Conservation (phyloP, 2,113 vertebrate genomes). For the Laticauda laticaudata region DNA sequence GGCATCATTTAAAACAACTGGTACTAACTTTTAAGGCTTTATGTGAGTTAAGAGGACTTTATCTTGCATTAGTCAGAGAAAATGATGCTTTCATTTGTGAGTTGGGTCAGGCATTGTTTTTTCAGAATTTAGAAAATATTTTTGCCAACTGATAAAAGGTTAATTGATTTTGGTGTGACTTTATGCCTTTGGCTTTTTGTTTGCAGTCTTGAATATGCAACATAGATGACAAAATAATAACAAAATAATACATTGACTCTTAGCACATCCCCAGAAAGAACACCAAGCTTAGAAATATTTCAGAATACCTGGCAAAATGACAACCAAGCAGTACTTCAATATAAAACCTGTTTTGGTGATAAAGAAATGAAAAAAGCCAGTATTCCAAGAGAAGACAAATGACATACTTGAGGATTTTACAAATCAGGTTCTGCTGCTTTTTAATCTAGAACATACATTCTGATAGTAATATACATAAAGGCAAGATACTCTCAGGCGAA, state of each 20-base stretch:
- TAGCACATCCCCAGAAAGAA: not conserved
- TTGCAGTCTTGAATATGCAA: not conserved
- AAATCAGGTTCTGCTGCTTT: constrained; percentile 60
- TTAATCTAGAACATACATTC: not conserved
- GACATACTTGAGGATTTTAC: constrained; percentile 36
- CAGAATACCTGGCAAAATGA: constrained; percentile 27
- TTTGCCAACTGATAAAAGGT: not conserved
- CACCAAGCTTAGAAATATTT: constrained; percentile 1
- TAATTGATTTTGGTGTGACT: not conserved
- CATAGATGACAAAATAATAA: not conserved
- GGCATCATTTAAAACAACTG: not conserved
- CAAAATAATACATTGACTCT: not conserved
- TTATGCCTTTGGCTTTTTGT: not conserved
- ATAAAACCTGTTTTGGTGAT: constrained; percentile 48
- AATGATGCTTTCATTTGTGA: not conserved
- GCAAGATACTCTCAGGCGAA: not conserved
- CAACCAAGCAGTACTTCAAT: constrained; percentile 53
- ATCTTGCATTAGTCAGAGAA: not conserved
- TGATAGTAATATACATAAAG: not conserved
- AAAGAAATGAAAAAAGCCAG: constrained; percentile 41
- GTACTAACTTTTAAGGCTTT: not conserved
- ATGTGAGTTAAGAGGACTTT: not conserved
- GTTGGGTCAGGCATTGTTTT: not conserved
- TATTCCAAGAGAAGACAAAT: constrained; percentile 46
- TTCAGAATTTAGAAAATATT: not conserved